These are phyloP conservation scores for Yponomeuta malinellus DNA, from an alignment of 2,888 invertebrate species.

Conservation along the genomic window DNA sequence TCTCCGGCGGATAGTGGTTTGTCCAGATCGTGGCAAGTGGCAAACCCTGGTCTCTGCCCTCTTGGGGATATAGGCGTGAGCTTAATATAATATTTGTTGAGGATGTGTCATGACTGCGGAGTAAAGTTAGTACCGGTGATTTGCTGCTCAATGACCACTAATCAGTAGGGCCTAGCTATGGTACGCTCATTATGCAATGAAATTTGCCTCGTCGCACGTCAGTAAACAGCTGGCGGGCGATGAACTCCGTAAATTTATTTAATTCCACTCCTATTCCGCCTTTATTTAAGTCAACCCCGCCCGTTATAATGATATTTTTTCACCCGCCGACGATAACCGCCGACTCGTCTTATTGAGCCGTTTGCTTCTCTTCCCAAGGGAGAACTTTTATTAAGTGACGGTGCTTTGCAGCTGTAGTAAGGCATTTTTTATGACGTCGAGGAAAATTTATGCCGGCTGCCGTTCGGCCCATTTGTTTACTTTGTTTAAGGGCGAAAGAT, in stretches of 20 bases:
- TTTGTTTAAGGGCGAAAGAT: constrained; percentile 16
- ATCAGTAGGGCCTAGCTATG: background rate
- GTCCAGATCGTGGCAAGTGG: no score
- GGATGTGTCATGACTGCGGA: no score
- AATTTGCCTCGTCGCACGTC: background rate
- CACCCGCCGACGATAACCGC: constrained; percentile 51
- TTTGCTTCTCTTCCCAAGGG: constrained; percentile 56
- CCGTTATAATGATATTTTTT: constrained; percentile 61
- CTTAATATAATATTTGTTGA: no score
- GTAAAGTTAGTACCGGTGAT: no score
- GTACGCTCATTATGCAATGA: background rate
- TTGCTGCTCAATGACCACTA: no score
- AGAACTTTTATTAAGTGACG: constrained; percentile 66
- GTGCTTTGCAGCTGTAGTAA: constrained; percentile 44
- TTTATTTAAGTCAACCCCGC: constrained; percentile 65
- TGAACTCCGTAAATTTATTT: constrained; percentile 66
- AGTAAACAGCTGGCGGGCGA: constrained; percentile 28
- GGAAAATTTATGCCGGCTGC: constrained; percentile 12
- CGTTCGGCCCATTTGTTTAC: constrained; percentile 10
- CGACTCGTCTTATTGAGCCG: constrained; percentile 66
- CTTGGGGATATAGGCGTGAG: no score
- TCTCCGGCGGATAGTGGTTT: no score
- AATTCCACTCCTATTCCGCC: constrained; percentile 47
- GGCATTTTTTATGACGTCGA: constrained; percentile 15
- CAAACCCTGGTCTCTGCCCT: no score